A percentile compares a stretch with the other conserved stretches of the same genome.
phyloP scores from a whole-genome alignment of 1,140 invertebrate species.

The Rhysida immarginata region DNA sequence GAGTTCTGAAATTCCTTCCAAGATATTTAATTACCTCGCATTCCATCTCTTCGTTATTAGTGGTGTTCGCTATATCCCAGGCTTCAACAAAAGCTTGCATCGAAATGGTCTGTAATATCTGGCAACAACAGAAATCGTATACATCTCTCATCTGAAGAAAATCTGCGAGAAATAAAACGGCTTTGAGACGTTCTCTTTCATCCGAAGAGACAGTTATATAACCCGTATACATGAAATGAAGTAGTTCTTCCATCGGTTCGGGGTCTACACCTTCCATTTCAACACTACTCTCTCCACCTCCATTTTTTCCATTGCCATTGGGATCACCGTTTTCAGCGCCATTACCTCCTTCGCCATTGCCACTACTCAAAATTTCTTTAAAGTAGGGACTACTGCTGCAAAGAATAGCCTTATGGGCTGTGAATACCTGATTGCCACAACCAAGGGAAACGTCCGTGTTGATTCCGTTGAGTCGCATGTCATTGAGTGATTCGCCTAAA shows the following conservation, averaged over 20 bases:
- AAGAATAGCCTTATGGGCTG: slow-evolving; percentile 76
- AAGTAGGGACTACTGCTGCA: slow-evolving; percentile 87
- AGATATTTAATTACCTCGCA: slow-evolving; percentile 2
- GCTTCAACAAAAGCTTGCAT: slow-evolving; percentile 2
- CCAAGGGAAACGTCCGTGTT: slow-evolving; percentile 65
- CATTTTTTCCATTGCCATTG: no score
- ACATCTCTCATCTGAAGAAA: background rate
- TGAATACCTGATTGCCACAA: slow-evolving; percentile 71
- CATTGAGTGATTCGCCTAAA: background rate
- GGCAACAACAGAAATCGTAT: slow-evolving; percentile 1
- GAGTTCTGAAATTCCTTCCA: background rate
- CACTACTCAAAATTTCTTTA: slow-evolving; percentile 52
- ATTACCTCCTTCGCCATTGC: background rate
- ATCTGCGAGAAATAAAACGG: background rate
- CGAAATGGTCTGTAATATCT: background rate
- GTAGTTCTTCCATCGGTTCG: slow-evolving; percentile 1
- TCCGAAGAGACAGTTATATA: background rate
- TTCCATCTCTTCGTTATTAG: slow-evolving; percentile 3
- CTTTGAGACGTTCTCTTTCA: background rate
- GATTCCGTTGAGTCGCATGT: background rate
- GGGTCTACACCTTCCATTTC: slow-evolving; percentile 1
- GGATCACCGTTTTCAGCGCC: no score
- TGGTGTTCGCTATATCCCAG: slow-evolving; percentile 2
- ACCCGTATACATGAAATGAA: slow-evolving; percentile 2
- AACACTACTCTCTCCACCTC: no score